These are phyloP conservation scores for Diadumene lineata DNA, from an alignment of 92 coral and sea anemone genomes.

Conservation along the genomic window DNA sequence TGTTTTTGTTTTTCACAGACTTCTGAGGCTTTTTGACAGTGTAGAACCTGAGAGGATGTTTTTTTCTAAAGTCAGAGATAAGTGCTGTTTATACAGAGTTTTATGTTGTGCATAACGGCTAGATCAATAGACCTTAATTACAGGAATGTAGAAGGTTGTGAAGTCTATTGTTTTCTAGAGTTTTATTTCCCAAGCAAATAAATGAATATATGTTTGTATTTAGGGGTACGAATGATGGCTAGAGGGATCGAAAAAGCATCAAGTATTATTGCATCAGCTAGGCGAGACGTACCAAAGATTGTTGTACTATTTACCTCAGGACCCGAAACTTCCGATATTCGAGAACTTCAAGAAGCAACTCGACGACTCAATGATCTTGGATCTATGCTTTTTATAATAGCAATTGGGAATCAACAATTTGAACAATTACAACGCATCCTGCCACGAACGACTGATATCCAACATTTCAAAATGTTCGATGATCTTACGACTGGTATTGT, in stretches of 20 bases:
- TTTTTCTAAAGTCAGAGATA: no score
- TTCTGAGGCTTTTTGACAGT: no score
- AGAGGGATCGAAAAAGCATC: constrained; percentile 53
- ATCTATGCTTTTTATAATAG: constrained; percentile 46
- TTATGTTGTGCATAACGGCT: no score
- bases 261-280: constrained; percentile 21
- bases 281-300: constrained; percentile 54
- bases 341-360: constrained; percentile 20
- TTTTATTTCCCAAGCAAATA: no score
- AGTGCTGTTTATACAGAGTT: no score
- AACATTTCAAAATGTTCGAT: constrained; percentile 10
- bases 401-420: constrained; percentile 39
- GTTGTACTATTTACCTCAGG: constrained; percentile 61
- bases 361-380: constrained; percentile 38
- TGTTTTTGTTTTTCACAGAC: no score
- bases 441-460: constrained; percentile 14
- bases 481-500: constrained; percentile 19
- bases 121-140: no score
- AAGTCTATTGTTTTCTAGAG: no score
- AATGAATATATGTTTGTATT: background rate
- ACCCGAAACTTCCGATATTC: constrained; percentile 29
- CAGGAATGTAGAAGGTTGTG: no score
- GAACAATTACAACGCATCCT: constrained; percentile 24
- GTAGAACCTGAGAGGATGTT: no score
- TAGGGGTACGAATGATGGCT: constrained; percentile 38